Evolutionary conservation across 2,797 vertebrate species (phyloP).

Genomic region (Pelodytes ibericus): DNA sequence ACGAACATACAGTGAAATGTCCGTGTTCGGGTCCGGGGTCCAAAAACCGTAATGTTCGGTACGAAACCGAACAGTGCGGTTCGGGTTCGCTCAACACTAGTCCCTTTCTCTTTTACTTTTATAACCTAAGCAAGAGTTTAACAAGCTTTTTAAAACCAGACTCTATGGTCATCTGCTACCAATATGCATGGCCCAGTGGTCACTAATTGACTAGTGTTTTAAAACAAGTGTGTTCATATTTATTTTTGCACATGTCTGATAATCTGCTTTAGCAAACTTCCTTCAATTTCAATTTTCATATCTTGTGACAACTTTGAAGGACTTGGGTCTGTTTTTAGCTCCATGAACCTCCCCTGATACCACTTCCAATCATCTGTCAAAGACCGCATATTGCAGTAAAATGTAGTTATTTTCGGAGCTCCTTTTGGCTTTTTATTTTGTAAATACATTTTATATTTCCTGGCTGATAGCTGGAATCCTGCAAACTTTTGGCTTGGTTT

Average conservation of each 20-base stretch:
- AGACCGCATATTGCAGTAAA: background rate
- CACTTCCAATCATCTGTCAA: slow-evolving; percentile 38
- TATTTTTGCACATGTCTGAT: slow-evolving; percentile 9
- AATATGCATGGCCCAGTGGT: too few species aligned
- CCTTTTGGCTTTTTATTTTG: background rate
- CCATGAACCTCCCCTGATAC: background rate
- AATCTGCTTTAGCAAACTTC: slow-evolving; percentile 16
- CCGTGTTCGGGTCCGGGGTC: too few species aligned
- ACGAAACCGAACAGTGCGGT: too few species aligned
- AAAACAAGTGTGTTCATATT: background rate
- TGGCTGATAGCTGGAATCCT: too few species aligned
- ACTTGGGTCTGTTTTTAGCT: slow-evolving; percentile 12
- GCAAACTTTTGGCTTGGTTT: too few species aligned
- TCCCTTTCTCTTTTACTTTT: too few species aligned
- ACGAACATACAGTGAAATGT: too few species aligned
- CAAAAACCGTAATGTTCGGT: too few species aligned
- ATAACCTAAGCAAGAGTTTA: too few species aligned
- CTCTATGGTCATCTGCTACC: too few species aligned
- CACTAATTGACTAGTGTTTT: background rate
- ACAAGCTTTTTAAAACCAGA: too few species aligned
- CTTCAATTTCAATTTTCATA: slow-evolving; percentile 6
- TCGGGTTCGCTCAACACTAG: too few species aligned
- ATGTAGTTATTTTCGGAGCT: background rate
- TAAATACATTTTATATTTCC: background rate
- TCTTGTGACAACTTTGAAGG: slow-evolving; percentile 11